Conservation (phyloP, 2,888 invertebrate species). For the Choreutis nemorana region DNA sequence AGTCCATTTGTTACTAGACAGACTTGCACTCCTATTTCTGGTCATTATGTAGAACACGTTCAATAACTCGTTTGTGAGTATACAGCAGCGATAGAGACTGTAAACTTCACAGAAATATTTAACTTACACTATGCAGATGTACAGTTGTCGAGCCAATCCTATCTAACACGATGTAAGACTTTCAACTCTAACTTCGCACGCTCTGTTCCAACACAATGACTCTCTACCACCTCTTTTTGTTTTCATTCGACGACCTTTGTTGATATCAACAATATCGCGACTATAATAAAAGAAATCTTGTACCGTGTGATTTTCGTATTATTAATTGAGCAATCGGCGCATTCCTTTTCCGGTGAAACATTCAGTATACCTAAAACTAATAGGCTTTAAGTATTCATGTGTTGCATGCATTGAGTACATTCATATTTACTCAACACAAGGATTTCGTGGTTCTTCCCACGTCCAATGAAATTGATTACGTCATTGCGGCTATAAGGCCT, state of each 20-base stretch:
- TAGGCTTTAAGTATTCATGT: background rate
- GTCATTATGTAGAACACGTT: conserved; percentile 13
- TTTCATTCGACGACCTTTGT: conserved; percentile 63
- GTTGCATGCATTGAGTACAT: too few species aligned
- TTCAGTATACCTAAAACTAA: conserved; percentile 1
- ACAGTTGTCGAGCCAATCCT: conserved; percentile 8
- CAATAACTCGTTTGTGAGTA: conserved; percentile 10
- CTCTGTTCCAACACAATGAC: conserved; percentile 58
- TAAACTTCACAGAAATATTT: conserved; percentile 1
- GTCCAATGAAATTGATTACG: conserved; percentile 48
- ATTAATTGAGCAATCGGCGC: conserved; percentile 46
- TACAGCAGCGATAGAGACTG: conserved; percentile 6
- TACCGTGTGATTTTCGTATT: conserved; percentile 53
- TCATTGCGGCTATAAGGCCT: conserved; percentile 48
- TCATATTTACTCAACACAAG: conserved; percentile 24
- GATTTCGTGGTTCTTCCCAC: conserved; percentile 41
- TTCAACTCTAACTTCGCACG: conserved; percentile 57
- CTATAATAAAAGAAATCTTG: conserved; percentile 57
- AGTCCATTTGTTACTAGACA: conserved; percentile 20
- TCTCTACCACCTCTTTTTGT: conserved; percentile 60
- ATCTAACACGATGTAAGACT: conserved; percentile 34
- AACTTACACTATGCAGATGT: background rate
- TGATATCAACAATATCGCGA: conserved; percentile 61
- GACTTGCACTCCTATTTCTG: conserved; percentile 12
- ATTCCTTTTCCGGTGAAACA: conserved; percentile 20